Conservation (phyloP, 2,888 invertebrate species). For the Dynastes hyllus region DNA sequence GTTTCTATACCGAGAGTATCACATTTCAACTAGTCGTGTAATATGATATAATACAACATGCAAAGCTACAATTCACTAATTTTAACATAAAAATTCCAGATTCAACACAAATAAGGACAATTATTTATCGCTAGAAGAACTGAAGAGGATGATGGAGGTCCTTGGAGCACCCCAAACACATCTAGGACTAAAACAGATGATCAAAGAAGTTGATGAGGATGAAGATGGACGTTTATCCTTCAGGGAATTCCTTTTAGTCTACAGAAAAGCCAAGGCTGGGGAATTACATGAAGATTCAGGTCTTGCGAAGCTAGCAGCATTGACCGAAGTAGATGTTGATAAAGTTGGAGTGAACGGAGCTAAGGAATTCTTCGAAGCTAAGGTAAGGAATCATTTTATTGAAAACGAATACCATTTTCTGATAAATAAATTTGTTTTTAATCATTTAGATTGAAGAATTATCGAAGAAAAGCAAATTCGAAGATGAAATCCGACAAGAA, state of each 20-base stretch:
- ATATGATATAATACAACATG: no score
- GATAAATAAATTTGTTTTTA: no score
- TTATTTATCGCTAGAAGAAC: constrained; percentile 89
- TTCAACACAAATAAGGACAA: constrained; percentile 93
- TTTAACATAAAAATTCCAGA: constrained; percentile 73
- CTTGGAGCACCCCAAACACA: constrained; percentile 97
- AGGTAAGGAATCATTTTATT: constrained; percentile 73
- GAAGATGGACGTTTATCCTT: constrained; percentile 91
- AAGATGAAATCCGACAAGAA: constrained; percentile 92
- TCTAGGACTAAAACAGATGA: constrained; percentile 95
- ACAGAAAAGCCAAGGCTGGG: constrained; percentile 92
- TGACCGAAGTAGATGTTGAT: constrained; percentile 94
- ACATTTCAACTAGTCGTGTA: no score
- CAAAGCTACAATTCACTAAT: no score
- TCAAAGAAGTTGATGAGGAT: constrained; percentile 92
- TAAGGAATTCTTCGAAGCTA: constrained; percentile 96
- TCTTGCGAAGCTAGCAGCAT: constrained; percentile 86
- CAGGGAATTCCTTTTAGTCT: constrained; percentile 88
- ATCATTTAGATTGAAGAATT: constrained; percentile 84
- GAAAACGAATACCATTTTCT: no score
- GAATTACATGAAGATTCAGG: constrained; percentile 92
- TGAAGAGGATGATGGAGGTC: constrained; percentile 98
- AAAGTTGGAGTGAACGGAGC: constrained; percentile 96
- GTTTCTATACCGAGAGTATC: no score
- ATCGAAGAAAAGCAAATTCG: constrained; percentile 88